These are phyloP conservation scores for Pachypsylla venusta DNA, from an alignment of 1,140 invertebrate species.

Conservation along the genomic window DNA sequence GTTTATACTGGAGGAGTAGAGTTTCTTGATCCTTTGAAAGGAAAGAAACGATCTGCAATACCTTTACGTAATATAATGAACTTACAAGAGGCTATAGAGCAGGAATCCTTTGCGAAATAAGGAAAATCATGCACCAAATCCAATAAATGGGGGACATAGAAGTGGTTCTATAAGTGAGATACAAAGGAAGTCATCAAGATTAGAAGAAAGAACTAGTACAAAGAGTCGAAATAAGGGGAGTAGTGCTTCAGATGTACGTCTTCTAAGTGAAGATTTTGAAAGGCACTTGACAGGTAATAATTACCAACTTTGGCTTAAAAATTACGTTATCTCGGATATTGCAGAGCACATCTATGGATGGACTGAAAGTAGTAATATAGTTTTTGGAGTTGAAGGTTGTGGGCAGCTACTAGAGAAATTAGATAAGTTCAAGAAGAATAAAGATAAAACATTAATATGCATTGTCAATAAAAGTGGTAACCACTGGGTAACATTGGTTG, in stretches of 20 bases:
- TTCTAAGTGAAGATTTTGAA: neutral
- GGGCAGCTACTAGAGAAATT: neutral
- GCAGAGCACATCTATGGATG: neutral
- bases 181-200: too few species aligned
- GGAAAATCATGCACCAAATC: neutral
- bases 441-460: neutral
- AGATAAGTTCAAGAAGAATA: neutral
- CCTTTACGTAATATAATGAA: conserved; percentile 11
- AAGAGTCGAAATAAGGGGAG: neutral
- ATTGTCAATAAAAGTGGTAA: conserved; percentile 3
- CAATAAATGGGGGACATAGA: too few species aligned
- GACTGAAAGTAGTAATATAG: neutral
- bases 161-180: too few species aligned
- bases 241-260: neutral
- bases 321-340: neutral
- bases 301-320: neutral
- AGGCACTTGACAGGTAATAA: neutral
- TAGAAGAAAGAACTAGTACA: too few species aligned
- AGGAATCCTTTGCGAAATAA: neutral
- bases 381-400: neutral
- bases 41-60: conserved; percentile 7
- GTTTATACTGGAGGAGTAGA: conserved; percentile 11
- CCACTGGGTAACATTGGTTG: conserved; percentile 11
- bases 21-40: neutral
- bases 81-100: neutral